Conservation (phyloP, 2,888 invertebrate species). For the Synanthedon formicaeformis region DNA sequence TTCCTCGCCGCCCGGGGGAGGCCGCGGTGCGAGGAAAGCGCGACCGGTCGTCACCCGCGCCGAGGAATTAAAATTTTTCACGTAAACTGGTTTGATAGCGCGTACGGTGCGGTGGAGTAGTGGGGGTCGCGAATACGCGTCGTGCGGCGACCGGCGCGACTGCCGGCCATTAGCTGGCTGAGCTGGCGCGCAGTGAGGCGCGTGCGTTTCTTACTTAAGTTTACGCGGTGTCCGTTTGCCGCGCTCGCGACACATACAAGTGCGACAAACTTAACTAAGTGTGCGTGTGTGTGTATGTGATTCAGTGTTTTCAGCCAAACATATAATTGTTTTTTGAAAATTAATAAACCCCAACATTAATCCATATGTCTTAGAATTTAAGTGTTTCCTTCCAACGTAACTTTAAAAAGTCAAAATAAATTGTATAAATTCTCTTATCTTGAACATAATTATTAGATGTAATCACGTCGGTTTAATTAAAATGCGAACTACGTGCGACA, state of each 20-base stretch:
- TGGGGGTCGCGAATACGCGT: slow-evolving; percentile 66
- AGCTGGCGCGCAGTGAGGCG: slow-evolving; percentile 34
- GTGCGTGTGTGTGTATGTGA: slow-evolving; percentile 27
- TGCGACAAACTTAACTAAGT: slow-evolving; percentile 20
- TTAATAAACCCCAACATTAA: too few relatives aligned
- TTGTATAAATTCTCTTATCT: not conserved
- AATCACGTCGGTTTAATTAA: slow-evolving; percentile 38
- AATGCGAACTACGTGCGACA: slow-evolving; percentile 34
- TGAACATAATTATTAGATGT: slow-evolving; percentile 6
- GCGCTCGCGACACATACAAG: slow-evolving; percentile 11
- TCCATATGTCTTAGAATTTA: too few relatives aligned
- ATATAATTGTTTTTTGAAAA: too few relatives aligned
- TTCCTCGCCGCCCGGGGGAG: slow-evolving; percentile 40
- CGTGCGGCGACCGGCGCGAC: slow-evolving; percentile 11
- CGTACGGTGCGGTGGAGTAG: slow-evolving; percentile 44
- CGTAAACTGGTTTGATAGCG: slow-evolving; percentile 69
- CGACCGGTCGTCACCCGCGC: slow-evolving; percentile 63
- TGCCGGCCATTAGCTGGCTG: slow-evolving; percentile 61
- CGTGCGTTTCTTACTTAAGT: slow-evolving; percentile 43
- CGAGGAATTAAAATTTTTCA: slow-evolving; percentile 65
- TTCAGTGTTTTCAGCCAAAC: slow-evolving; percentile 4
- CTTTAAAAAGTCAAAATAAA: too few relatives aligned
- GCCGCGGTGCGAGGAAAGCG: slow-evolving; percentile 51
- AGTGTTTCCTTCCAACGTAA: too few relatives aligned
- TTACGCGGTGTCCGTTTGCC: slow-evolving; percentile 24